Base-by-base conservation (phyloP, 2,113 vertebrate species). In the Hydropotes inermis region DNA sequence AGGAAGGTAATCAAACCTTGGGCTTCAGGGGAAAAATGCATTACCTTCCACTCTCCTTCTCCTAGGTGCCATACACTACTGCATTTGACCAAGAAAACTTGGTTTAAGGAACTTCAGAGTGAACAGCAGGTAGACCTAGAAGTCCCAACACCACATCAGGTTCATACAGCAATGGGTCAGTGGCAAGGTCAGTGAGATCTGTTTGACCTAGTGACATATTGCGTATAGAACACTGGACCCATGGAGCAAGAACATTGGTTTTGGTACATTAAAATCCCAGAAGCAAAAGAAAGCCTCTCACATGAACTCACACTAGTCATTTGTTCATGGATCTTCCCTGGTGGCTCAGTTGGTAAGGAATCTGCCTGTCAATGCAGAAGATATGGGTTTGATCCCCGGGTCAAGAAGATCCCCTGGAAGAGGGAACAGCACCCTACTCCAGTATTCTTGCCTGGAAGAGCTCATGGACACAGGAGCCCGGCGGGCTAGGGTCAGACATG, bases 1-100 rank as follows among this genome's bases (percentile, higher is more conserved):
- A 95, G 50, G 97, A 97, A 96, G 19, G 52, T 96, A 96, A 95
- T 97, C 82, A 94, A 98, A 90, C 21, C 50, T 94, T 55, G 23
- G 54, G 50, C 36, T 95, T 47, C 1, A 0, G 28, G 39, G 76
- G 76, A 11, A 8, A 36, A 91, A 95, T 60, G 2, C 30, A 87
- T 87, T 86, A 70, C 52, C 15, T 89, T 81, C 36, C 57, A 15
- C 15, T 92, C 36, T 70, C 67, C 50, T 85, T 76, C 83, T 70
- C 84, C 54, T 61, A 90, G 54, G 30, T 10, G 78, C 83, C 27
- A 16, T 92, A 93, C 21, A 47, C 19, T 16, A 7, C 79, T 76
- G 3, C 28, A 81, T 50, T 61, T 93, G 83, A 58, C 30, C 45
- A 33, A 45, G 30, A 95, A 39, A 67, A 81, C 19, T 9, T 64